A percentile compares a stretch with the other conserved stretches of the same genome.
Conservation (phyloP, 1,140 invertebrate genomes). For the Bombus waltoni region DNA sequence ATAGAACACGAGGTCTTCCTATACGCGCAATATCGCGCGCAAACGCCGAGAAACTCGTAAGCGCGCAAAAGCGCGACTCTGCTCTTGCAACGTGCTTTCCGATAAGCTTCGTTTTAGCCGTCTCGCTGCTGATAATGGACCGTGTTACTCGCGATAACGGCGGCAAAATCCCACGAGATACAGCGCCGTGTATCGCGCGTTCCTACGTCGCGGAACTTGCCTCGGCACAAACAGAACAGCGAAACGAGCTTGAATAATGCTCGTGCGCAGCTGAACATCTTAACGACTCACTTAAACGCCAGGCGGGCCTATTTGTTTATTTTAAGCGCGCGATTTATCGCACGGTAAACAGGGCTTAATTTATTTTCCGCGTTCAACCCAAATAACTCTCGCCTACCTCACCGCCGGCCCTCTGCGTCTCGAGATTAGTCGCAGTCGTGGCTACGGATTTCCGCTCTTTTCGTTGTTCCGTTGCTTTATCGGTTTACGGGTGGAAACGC, state of each 20-base stretch:
- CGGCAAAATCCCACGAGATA: conserved; percentile 7
- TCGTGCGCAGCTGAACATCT: conserved; percentile 29
- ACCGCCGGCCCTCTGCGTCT: neutral
- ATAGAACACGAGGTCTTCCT: neutral
- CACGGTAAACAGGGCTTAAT: conserved; percentile 8
- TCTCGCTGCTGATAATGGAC: conserved; percentile 52
- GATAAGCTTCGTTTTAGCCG: conserved; percentile 39
- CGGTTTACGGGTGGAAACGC: neutral
- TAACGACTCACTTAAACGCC: conserved; percentile 46
- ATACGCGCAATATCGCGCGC: conserved; percentile 2
- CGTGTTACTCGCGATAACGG: conserved; percentile 60
- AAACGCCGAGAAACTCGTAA: conserved; percentile 24
- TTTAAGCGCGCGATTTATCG: conserved; percentile 41
- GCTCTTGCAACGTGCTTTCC: conserved; percentile 44
- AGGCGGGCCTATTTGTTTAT: conserved; percentile 40
- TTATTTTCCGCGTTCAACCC: conserved; percentile 28
- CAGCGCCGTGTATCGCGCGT: neutral
- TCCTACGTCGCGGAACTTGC: conserved; percentile 43
- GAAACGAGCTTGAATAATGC: conserved; percentile 42
- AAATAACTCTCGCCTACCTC: neutral
- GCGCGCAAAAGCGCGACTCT: conserved; percentile 1
- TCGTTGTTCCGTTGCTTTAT: neutral
- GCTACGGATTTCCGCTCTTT: neutral
- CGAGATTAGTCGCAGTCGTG: neutral
- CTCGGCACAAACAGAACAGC: conserved; percentile 54